phyloP scores from a whole-genome alignment of 2,797 vertebrate genomes.

The Catostomus latipinnis region DNA sequence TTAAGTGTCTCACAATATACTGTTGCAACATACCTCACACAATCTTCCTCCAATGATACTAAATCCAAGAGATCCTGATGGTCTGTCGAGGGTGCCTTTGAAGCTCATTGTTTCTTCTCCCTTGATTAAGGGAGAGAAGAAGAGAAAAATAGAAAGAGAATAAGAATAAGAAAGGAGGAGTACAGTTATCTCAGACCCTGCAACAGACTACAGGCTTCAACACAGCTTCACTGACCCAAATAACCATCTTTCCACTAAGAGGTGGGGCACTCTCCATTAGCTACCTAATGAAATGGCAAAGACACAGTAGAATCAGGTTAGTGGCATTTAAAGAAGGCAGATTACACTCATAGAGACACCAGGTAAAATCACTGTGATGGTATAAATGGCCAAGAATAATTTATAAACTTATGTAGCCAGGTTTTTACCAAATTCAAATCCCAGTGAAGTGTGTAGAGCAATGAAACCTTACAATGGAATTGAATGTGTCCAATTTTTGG shows the following conservation, averaged over 20 bases:
- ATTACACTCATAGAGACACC: constrained; percentile 18
- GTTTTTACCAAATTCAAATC: background rate
- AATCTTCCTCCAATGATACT: constrained; percentile 96
- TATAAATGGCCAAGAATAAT: constrained; percentile 3
- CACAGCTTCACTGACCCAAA: constrained; percentile 20
- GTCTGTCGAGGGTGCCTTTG: constrained; percentile 87
- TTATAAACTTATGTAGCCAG: background rate
- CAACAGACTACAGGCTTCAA: constrained; percentile 11
- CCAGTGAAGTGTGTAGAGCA: background rate
- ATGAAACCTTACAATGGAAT: background rate
- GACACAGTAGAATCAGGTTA: constrained; percentile 23
- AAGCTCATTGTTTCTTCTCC: constrained; percentile 87
- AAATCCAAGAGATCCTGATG: constrained; percentile 94
- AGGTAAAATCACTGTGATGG: background rate
- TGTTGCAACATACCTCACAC: constrained; percentile 84
- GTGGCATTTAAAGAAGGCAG: constrained; percentile 31
- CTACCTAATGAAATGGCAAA: constrained; percentile 34
- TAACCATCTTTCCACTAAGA: constrained; percentile 22
- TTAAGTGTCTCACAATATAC: background rate
- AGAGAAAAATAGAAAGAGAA: constrained; percentile 4
- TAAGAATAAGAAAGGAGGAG: background rate
- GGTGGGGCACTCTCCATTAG: constrained; percentile 25
- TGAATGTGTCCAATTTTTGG: too few species aligned
- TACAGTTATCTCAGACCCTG: background rate
- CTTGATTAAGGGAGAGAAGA: constrained; percentile 66